phyloP scores from a whole-genome alignment of 2,113 vertebrate genomes.

The Rhea pennata region DNA sequence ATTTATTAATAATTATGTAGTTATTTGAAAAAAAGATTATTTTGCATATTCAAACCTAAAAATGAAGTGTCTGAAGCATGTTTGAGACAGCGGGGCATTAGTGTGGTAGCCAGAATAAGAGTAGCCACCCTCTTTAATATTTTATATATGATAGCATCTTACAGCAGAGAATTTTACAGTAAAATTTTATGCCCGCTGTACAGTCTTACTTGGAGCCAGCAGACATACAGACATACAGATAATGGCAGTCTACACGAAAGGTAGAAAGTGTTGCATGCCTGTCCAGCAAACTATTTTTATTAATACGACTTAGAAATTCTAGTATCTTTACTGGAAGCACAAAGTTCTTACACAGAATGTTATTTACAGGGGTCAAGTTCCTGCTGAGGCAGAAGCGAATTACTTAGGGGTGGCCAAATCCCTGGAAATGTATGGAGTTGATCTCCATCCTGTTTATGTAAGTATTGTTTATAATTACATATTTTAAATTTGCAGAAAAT shows the following conservation, averaged over 20 bases:
- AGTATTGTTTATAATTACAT: constrained; percentile 70
- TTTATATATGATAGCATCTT: neutral
- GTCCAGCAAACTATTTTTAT: neutral
- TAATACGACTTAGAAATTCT: neutral
- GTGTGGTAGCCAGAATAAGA: neutral
- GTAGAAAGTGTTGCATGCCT: neutral
- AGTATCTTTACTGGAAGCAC: neutral
- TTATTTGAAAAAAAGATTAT: neutral
- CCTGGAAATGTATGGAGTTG: constrained; percentile 94
- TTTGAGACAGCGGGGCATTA: neutral
- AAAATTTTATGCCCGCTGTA: neutral
- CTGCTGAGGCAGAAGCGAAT: constrained; percentile 86
- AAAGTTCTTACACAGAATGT: constrained; percentile 26
- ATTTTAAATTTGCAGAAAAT: neutral
- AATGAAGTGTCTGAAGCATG: neutral
- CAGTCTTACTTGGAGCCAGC: neutral
- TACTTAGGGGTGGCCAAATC: constrained; percentile 87
- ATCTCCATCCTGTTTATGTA: constrained; percentile 91
- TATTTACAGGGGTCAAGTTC: constrained; percentile 83
- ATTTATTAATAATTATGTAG: neutral
- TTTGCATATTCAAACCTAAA: neutral
- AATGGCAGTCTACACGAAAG: neutral
- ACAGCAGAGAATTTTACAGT: neutral
- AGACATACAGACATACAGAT: neutral
- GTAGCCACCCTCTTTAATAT: neutral